Evolutionary conservation across 2,113 vertebrate genomes (phyloP).

Genomic region (Strigops habroptila): DNA sequence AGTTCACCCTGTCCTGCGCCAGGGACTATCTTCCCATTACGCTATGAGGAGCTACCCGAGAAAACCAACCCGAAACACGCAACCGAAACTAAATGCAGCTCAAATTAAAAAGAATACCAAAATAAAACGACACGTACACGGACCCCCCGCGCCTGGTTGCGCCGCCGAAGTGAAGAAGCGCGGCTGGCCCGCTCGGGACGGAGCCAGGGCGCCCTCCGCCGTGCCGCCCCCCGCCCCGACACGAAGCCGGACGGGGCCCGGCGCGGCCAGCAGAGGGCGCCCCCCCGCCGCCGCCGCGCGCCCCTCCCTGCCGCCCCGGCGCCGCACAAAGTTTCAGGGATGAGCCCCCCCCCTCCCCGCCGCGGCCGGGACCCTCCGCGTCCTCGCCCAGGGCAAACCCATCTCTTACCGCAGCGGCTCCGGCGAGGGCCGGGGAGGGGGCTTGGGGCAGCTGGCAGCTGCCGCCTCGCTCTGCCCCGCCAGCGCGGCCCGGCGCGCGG

Average conservation of each 20-base stretch:
- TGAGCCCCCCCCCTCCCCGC: neutral
- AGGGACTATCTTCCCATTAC: accelerated
- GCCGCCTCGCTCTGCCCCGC: neutral
- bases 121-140: accelerated
- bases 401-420: neutral
- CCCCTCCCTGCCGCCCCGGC: neutral
- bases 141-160: accelerated
- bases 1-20: neutral
- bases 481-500: neutral
- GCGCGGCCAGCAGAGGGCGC: slow-evolving; percentile 59
- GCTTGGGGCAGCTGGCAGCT: neutral
- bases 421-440: neutral
- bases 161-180: neutral
- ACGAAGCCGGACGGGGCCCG: neutral
- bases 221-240: neutral
- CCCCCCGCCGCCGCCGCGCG: neutral
- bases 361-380: neutral
- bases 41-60: accelerated
- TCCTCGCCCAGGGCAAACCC: neutral
- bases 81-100: accelerated
- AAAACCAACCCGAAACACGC: accelerated
- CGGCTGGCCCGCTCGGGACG: neutral
- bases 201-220: neutral
- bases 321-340: slow-evolving; percentile 50
- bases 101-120: too few relatives aligned